phyloP scores from a whole-genome alignment of 2,888 invertebrate species.

The Gastracanthus pulcherrimus region DNA sequence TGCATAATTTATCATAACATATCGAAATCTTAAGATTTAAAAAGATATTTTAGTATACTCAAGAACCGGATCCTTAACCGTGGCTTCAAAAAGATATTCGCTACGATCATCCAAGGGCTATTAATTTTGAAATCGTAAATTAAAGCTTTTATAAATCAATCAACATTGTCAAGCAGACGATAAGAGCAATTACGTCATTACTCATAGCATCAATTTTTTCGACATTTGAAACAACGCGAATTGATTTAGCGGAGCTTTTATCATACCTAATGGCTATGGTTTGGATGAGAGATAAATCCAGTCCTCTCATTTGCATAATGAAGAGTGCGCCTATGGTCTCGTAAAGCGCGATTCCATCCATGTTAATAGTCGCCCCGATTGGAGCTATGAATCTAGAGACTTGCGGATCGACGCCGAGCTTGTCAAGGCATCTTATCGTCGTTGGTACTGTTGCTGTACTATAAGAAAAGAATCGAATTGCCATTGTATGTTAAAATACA shows the following conservation, averaged over 20 bases:
- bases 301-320: constrained; percentile 94
- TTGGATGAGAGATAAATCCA: constrained; percentile 90
- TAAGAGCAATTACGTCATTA: background rate
- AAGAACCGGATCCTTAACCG: background rate
- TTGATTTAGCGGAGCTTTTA: background rate
- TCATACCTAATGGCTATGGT: constrained; percentile 93
- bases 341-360: constrained; percentile 98
- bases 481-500: background rate
- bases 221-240: background rate
- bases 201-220: background rate
- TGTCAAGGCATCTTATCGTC: constrained; percentile 95
- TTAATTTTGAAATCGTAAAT: background rate
- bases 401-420: constrained; percentile 92
- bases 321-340: constrained; percentile 99
- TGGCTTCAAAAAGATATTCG: background rate
- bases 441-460: constrained; percentile 97
- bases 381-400: constrained; percentile 97
- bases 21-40: background rate
- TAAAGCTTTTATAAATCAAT: background rate
- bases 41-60: background rate
- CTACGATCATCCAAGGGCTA: background rate
- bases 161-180: background rate
- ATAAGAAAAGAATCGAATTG: constrained; percentile 36
- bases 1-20: background rate
- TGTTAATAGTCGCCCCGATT: constrained; percentile 98